Percentiles rank a stretch among this genome's conserved stretches.
Conservation (phyloP, 2,113 vertebrate genomes). For the Stigmatopora argus region DNA sequence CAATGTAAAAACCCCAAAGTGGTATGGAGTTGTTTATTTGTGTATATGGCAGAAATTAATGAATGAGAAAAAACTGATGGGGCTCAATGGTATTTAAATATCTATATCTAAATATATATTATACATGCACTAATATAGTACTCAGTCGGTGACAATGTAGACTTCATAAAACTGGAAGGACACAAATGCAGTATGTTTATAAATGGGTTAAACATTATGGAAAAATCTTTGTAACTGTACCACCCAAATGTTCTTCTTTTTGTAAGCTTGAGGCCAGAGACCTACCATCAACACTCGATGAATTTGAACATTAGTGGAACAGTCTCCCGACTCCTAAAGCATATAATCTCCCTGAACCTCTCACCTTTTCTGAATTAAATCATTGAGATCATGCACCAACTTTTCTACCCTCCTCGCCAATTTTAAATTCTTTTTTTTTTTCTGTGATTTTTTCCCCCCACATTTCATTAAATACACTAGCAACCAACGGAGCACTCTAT, state of each 20-base stretch:
- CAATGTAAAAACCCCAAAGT: neutral
- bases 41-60: neutral
- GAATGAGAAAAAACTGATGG: neutral
- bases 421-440: neutral
- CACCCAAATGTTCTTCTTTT: no score
- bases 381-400: neutral
- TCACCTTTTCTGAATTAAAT: neutral
- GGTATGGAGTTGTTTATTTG: neutral
- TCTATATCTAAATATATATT: neutral
- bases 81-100: neutral
- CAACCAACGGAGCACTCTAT: slow-evolving; percentile 26
- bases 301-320: neutral
- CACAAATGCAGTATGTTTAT: neutral
- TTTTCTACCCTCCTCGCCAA: neutral
- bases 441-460: slow-evolving; percentile 6
- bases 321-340: neutral
- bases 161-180: neutral
- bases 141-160: neutral
- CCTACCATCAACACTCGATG: neutral
- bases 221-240: no score
- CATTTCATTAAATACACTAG: neutral
- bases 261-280: no score
- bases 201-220: no score
- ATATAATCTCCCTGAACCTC: neutral
- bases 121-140: neutral